Evolutionary conservation across 1,140 invertebrate species (phyloP).

Genomic region (Conus ventricosus): DNA sequence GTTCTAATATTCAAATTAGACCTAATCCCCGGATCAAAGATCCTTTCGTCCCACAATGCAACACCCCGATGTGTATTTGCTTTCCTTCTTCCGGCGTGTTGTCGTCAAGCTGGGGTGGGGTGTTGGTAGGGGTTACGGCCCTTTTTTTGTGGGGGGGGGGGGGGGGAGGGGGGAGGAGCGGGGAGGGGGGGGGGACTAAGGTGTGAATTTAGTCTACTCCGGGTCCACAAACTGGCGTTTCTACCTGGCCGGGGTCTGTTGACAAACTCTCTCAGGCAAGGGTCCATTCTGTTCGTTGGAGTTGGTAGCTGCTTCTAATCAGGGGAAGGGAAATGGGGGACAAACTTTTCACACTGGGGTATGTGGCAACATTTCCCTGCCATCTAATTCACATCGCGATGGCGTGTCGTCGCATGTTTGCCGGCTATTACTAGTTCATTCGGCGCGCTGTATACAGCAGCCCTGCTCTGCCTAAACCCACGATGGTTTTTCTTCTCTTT

Average conservation of each 20-base stretch:
- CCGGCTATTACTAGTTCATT: too few relatives aligned
- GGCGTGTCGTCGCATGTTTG: background rate
- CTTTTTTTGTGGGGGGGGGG: too few relatives aligned
- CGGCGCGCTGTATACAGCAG: background rate
- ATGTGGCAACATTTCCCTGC: background rate
- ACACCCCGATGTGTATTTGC: background rate
- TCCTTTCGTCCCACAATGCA: slow-evolving; percentile 23
- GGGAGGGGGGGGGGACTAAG: background rate
- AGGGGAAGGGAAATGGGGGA: background rate
- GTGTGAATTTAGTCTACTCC: background rate
- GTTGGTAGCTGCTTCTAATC: background rate
- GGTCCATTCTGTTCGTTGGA: background rate
- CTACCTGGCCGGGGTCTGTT: background rate
- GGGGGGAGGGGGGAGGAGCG: background rate
- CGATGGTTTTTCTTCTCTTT: too few relatives aligned
- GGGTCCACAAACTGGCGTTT: background rate
- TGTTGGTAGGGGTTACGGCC: too few relatives aligned
- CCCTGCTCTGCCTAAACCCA: background rate
- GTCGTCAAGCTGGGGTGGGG: background rate
- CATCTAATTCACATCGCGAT: background rate
- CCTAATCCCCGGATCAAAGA: slow-evolving; percentile 27
- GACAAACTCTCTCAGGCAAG: background rate
- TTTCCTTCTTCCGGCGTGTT: background rate
- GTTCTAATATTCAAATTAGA: slow-evolving; percentile 29
- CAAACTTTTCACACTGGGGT: background rate